Percentiles rank a stretch among this genome's conserved stretches.
phyloP scores from a whole-genome alignment of 2,888 invertebrate genomes.

The Torymus tubicola region DNA sequence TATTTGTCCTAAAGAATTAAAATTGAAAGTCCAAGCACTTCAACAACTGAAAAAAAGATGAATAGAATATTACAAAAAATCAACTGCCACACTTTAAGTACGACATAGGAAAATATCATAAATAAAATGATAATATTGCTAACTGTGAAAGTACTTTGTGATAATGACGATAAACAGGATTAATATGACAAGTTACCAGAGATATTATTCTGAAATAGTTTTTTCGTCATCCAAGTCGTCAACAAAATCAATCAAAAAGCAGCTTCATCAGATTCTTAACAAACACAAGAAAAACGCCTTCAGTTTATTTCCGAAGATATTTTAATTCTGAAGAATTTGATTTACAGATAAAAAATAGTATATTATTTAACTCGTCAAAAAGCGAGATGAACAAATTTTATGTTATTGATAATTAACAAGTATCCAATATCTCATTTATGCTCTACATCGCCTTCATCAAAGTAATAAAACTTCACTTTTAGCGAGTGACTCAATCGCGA shows the following conservation, averaged over 20 bases:
- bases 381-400: constrained; percentile 31
- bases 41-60: constrained; percentile 23
- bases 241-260: constrained; percentile 9
- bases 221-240: constrained; percentile 39
- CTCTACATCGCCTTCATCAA: constrained; percentile 15
- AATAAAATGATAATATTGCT: constrained; percentile 1
- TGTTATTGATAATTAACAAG: constrained; percentile 17
- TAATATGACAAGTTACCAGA: constrained; percentile 5
- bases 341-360: constrained; percentile 49
- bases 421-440: constrained; percentile 10
- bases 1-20: constrained; percentile 4
- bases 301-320: constrained; percentile 16
- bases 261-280: constrained; percentile 23
- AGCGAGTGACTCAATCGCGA: constrained; percentile 27
- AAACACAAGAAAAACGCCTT: neutral
- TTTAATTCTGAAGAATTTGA: constrained; percentile 31
- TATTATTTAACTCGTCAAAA: constrained; percentile 33
- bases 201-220: constrained; percentile 40
- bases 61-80: constrained; percentile 14
- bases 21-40: constrained; percentile 4
- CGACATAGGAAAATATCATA: neutral
- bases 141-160: constrained; percentile 30
- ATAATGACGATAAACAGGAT: constrained; percentile 1
- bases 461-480: neutral
- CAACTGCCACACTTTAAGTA: constrained; percentile 5